Percentiles rank a stretch among this genome's conserved stretches.
Evolutionary conservation across 2,888 invertebrate species (phyloP).

Genomic region (Xiphydria camelus): DNA sequence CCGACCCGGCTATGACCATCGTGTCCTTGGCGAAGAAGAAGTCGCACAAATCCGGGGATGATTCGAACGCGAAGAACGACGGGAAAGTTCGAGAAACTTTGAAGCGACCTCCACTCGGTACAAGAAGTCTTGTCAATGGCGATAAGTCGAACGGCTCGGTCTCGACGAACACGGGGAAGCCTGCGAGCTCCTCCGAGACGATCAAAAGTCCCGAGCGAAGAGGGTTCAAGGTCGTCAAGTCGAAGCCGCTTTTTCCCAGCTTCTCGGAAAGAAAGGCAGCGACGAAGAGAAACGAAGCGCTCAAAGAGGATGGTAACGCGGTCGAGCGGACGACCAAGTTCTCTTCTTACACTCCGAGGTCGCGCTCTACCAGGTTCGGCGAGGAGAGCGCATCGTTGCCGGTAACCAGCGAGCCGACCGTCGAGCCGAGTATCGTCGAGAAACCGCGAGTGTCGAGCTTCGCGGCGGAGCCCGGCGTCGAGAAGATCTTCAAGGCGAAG

Average conservation of each 20-base stretch:
- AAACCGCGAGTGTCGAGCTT: not conserved
- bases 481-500: not conserved
- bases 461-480: too few species aligned
- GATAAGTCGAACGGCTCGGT: not conserved
- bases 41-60: too few species aligned
- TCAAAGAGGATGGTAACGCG: not conserved
- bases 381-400: not conserved
- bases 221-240: too few species aligned
- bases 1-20: constrained; percentile 26
- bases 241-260: not conserved
- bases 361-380: not conserved
- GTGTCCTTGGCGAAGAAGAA: constrained; percentile 4
- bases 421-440: not conserved
- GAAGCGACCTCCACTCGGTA: too few species aligned
- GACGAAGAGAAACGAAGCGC: not conserved
- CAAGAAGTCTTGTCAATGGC: not conserved
- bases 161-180: not conserved
- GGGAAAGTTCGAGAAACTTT: too few species aligned
- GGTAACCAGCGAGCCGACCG: not conserved
- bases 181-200: not conserved
- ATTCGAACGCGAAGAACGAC: too few species aligned
- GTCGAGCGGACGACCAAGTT: not conserved
- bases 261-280: not conserved
- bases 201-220: too few species aligned
- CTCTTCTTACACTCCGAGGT: not conserved